Percentiles rank a stretch among this genome's conserved stretches.
Conservation (phyloP, 2,113 vertebrate genomes). For the Platysteira castanea region DNA sequence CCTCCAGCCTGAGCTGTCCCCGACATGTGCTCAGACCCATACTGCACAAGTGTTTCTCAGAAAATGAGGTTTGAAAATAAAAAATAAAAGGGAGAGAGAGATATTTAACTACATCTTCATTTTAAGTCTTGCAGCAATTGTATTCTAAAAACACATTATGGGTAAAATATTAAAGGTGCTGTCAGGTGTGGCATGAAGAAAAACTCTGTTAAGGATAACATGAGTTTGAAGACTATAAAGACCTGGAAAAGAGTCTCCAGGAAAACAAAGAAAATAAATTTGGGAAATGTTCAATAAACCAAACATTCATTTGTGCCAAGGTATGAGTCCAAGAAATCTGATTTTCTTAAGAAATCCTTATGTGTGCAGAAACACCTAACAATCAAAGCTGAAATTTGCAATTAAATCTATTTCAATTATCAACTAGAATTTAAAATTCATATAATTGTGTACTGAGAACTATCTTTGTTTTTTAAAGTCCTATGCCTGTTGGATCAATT, state of each 20-base stretch:
- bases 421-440: neutral
- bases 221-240: neutral
- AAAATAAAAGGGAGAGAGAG: neutral
- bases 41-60: constrained; percentile 33
- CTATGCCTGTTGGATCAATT: neutral
- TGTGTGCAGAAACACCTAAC: neutral
- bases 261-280: neutral
- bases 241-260: neutral
- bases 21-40: constrained; percentile 45
- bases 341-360: neutral
- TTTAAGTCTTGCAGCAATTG: neutral
- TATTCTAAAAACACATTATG: neutral
- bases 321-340: neutral
- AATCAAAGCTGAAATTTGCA: neutral
- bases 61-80: constrained; percentile 27
- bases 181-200: neutral
- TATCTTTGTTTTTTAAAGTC: neutral
- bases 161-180: neutral
- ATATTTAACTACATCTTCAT: neutral
- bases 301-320: neutral
- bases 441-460: neutral
- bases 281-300: neutral
- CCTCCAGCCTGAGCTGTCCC: constrained; percentile 51
- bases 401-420: neutral
- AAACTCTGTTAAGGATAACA: neutral